phyloP scores from a whole-genome alignment of 2,888 invertebrate species.

The Cheilosia pagana region DNA sequence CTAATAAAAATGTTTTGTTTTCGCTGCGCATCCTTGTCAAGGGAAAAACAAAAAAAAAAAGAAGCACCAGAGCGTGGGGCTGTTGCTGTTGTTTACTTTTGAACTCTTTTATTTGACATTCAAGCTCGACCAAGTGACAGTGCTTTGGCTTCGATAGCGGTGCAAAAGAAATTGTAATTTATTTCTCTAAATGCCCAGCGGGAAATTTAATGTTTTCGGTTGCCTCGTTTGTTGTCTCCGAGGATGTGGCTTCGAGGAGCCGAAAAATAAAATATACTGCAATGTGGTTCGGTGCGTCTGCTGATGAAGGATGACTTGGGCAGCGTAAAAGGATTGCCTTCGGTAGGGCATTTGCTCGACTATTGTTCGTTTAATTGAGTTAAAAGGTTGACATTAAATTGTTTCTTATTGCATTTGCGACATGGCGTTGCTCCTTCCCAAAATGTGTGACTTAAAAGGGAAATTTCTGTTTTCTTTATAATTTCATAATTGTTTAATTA shows the following conservation, averaged over 20 bases:
- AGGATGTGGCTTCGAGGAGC: background rate
- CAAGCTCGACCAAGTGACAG: conserved; percentile 19
- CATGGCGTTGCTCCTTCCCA: background rate
- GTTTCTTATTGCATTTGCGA: conserved; percentile 25
- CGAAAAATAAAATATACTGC: background rate
- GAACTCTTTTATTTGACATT: conserved; percentile 42
- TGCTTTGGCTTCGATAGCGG: conserved; percentile 2
- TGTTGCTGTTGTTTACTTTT: conserved; percentile 25
- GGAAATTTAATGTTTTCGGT: conserved; percentile 22
- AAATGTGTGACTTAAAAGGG: conserved; percentile 33
- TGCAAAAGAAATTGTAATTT: conserved; percentile 19
- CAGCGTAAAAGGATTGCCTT: conserved; percentile 36
- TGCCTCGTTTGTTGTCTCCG: background rate
- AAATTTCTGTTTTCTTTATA: conserved; percentile 33
- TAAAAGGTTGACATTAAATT: conserved; percentile 50
- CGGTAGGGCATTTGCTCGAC: conserved; percentile 21
- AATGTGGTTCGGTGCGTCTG: conserved; percentile 7
- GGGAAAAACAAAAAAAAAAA: background rate
- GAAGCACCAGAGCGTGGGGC: background rate
- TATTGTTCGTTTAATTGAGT: conserved; percentile 49
- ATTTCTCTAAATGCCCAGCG: conserved; percentile 14
- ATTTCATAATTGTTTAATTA: conserved; percentile 56
- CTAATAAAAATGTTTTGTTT: conserved; percentile 19
- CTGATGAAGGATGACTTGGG: conserved; percentile 37
- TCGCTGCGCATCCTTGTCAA: background rate